Conservation (phyloP, 2,888 invertebrate genomes). For the Aspidiotus rigidus region DNA sequence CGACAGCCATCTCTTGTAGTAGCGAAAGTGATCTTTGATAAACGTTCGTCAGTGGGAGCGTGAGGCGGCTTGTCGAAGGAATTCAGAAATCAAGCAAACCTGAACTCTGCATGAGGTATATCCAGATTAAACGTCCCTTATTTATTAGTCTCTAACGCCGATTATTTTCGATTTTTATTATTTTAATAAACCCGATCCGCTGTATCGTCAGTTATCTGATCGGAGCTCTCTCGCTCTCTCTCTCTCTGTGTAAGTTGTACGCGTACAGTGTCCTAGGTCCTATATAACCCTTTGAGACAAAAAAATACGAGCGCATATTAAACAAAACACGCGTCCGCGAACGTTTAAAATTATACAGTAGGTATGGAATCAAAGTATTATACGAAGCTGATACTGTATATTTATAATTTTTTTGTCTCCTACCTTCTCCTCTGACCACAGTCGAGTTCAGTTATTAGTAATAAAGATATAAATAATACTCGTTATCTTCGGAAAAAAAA, state of each 20-base stretch:
- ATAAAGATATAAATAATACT: slow-evolving; percentile 32
- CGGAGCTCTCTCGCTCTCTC: slow-evolving; percentile 13
- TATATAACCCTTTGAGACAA: slow-evolving; percentile 4
- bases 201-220: slow-evolving; percentile 19
- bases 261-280: too few species aligned
- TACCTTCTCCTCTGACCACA: slow-evolving; percentile 1
- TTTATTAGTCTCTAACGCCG: slow-evolving; percentile 27
- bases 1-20: not conserved
- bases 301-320: not conserved
- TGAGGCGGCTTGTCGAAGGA: not conserved
- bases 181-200: slow-evolving; percentile 31
- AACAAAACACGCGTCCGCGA: slow-evolving; percentile 9
- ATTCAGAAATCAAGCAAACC: slow-evolving; percentile 4
- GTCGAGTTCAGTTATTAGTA: slow-evolving; percentile 29
- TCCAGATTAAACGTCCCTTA: slow-evolving; percentile 32
- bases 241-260: slow-evolving; percentile 1
- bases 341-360: slow-evolving; percentile 16
- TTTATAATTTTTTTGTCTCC: slow-evolving; percentile 2
- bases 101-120: slow-evolving; percentile 27
- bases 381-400: not conserved
- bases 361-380: not conserved
- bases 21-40: slow-evolving; percentile 4
- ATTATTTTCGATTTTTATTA: slow-evolving; percentile 35
- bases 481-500: slow-evolving; percentile 23
- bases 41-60: slow-evolving; percentile 4